A percentile compares a stretch with the other conserved stretches of the same genome.
Evolutionary conservation across 2,888 invertebrate genomes (phyloP).

Genomic region (Dexiosoma caninum): DNA sequence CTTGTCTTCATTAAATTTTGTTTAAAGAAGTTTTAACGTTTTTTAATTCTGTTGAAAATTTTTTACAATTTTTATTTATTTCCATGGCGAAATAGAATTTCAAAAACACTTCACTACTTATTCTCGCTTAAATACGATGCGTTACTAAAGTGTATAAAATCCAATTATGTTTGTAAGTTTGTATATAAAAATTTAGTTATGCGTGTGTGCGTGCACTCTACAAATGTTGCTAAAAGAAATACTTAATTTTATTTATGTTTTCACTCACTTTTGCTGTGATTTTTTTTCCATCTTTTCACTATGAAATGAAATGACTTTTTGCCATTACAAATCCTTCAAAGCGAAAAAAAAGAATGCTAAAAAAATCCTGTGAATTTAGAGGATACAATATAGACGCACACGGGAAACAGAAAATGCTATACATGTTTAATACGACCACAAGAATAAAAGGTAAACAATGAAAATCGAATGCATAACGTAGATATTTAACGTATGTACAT

Average conservation of each 20-base stretch:
- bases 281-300: conserved; percentile 8
- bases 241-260: conserved; percentile 60
- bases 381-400: conserved; percentile 6
- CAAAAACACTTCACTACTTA: neutral
- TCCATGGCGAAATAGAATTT: neutral
- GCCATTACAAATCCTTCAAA: conserved; percentile 30
- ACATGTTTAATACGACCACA: conserved; percentile 23
- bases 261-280: neutral
- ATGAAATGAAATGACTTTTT: conserved; percentile 41
- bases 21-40: too few species aligned
- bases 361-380: neutral
- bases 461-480: too few species aligned
- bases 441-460: conserved; percentile 24
- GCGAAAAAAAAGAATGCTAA: neutral
- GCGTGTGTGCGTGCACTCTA: neutral
- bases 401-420: neutral
- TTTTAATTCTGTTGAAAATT: too few species aligned
- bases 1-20: too few species aligned
- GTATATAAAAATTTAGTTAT: too few species aligned
- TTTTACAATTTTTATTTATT: too few species aligned
- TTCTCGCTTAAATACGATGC: too few species aligned
- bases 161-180: neutral
- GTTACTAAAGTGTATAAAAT: neutral
- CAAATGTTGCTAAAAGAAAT: conserved; percentile 51
- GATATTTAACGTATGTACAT: neutral